Evolutionary conservation across 2,888 invertebrate genomes (phyloP), one percentile per base, ranked within the genome.

Genomic region (Globia sparganii): DNA sequence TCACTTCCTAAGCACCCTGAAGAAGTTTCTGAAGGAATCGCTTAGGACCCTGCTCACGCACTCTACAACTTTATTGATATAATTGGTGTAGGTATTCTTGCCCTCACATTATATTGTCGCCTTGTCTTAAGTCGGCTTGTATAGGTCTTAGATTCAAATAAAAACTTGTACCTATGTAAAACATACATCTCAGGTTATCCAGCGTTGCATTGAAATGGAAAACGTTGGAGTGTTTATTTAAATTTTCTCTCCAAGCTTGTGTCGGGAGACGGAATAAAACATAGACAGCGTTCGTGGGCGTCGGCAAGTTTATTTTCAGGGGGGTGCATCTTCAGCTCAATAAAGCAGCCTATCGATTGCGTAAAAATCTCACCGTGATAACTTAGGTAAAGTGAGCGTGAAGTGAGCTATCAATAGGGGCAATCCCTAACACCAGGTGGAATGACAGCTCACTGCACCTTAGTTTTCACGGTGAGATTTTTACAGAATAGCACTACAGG

Each of bases 201-300:
- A 21, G 0, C 46, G 56, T 64, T 21, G 56, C 31, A 73, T 73
- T 73, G 77, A 80, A 78, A 81, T 75, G 53, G 81, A 81, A 78
- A 81, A 75, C 8, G 9, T 0, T 37, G 4, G 9, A 78, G 76
- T 80, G 79, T 80, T 81, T 80, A 76, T 75, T 81, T 76, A 68
- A 80, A 81, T 80, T 28, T 69, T 34, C 76, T 37, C 8, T 75
- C 43, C 34, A 28, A 68, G 18, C 18, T 15, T 28, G 31, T 18
- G 25, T 28, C 15, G 58, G 68, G 6, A 76, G 43, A 80, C n/a
- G 34, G 81, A 78, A 81, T 81, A 81, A 75, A 78, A 81, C 31
- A 67, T 80, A 2, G 31, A 66, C 3, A 28, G 0, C 5, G 6
- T 56, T n/a, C n/a, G n/a, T n/a, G n/a, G n/a, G n/a, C n/a, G n/a